Conservation (phyloP, 2,113 vertebrate species). For the Scophthalmus maximus region DNA sequence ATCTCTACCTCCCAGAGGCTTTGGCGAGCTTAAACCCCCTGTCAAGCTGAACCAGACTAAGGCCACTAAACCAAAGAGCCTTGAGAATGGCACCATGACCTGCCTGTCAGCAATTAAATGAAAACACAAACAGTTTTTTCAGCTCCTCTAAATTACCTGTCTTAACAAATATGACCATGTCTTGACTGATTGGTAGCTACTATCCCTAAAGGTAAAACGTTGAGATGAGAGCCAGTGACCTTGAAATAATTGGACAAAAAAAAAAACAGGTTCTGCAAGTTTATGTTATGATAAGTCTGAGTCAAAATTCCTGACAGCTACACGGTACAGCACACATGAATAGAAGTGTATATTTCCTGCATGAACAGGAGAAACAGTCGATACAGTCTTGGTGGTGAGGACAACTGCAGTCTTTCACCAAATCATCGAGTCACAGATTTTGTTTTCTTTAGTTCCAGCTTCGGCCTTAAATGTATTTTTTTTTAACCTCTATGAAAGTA, state of each 20-base stretch:
- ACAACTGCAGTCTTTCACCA: constrained; percentile 6
- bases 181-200: constrained; percentile 16
- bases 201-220: constrained; percentile 27
- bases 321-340: constrained; percentile 60
- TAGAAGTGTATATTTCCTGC: constrained; percentile 35
- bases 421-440: not conserved
- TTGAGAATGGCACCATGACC: constrained; percentile 37
- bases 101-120: constrained; percentile 53
- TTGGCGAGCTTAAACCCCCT: constrained; percentile 50
- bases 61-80: constrained; percentile 48
- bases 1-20: constrained; percentile 64
- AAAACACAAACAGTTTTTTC: constrained; percentile 21
- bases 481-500: not conserved
- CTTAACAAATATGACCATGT: constrained; percentile 32
- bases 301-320: constrained; percentile 62
- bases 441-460: not conserved
- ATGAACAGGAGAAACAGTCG: constrained; percentile 16
- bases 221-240: constrained; percentile 38
- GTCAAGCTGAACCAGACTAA: constrained; percentile 52
- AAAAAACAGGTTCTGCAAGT: constrained; percentile 67
- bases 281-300: constrained; percentile 41
- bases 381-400: constrained; percentile 15
- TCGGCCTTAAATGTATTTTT: not conserved
- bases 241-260: constrained; percentile 52
- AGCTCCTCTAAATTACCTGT: constrained; percentile 32